phyloP scores from a whole-genome alignment of 2,113 vertebrate species.

The Cyanoramphus novaezelandiae region DNA sequence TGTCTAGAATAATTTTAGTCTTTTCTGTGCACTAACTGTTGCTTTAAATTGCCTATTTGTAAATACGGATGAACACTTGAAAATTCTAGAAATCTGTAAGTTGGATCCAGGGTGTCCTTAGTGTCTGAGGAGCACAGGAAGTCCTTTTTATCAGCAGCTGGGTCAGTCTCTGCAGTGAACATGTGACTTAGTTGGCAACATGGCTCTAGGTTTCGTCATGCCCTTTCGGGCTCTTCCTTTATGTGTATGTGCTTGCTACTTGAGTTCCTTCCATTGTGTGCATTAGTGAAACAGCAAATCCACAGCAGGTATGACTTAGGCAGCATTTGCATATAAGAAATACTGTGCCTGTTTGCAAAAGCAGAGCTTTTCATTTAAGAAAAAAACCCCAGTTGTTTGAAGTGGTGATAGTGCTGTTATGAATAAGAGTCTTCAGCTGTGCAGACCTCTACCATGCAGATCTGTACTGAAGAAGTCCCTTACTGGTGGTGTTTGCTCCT shows the following conservation, averaged over 20 bases:
- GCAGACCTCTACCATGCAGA: neutral
- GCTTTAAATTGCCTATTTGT: neutral
- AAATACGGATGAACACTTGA: neutral
- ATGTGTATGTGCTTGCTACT: rapidly evolving
- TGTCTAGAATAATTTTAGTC: neutral
- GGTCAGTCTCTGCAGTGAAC: neutral
- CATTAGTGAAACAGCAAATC: neutral
- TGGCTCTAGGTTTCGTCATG: neutral
- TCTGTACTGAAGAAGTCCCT: neutral
- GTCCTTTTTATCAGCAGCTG: neutral
- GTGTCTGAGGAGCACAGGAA: neutral
- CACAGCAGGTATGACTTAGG: neutral
- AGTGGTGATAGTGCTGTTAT: neutral
- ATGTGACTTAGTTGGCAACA: neutral
- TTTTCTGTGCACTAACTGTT: neutral
- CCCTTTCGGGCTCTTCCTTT: neutral
- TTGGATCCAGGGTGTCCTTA: neutral
- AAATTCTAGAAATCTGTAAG: neutral
- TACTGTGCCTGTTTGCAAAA: neutral
- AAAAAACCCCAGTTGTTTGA: neutral
- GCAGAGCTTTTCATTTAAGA: neutral
- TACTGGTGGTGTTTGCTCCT: neutral
- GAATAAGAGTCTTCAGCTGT: neutral
- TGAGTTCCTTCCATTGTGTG: neutral
- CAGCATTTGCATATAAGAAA: neutral